Evolutionary conservation across 2,888 invertebrate genomes (phyloP).

Genomic region (Drosophila rellima): DNA sequence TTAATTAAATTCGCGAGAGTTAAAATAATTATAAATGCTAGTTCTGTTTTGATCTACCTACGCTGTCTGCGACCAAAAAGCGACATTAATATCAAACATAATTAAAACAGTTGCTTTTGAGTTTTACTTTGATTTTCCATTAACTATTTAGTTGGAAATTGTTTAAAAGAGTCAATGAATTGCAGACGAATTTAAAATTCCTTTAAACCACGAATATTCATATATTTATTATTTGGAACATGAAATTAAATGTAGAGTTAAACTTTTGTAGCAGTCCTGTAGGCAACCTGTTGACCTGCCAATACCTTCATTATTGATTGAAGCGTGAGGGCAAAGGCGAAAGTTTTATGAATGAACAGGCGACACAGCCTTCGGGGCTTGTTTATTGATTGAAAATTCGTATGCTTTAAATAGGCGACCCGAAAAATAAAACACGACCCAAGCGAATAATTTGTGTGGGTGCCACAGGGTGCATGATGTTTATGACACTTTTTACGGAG

Average conservation of each 20-base stretch:
- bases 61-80: slow-evolving; percentile 11
- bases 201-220: background rate
- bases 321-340: slow-evolving; percentile 22
- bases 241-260: background rate
- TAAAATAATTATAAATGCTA: slow-evolving; percentile 47
- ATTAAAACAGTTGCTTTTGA: slow-evolving; percentile 16
- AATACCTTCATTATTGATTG: slow-evolving; percentile 39
- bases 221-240: background rate
- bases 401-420: slow-evolving; percentile 47
- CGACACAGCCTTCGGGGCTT: slow-evolving; percentile 13
- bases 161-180: background rate
- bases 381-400: slow-evolving; percentile 55
- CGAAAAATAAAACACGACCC: slow-evolving; percentile 2
- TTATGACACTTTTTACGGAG: slow-evolving; percentile 32
- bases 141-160: slow-evolving; percentile 1
- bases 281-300: slow-evolving; percentile 47
- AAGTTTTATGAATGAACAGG: slow-evolving; percentile 58
- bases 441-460: slow-evolving; percentile 13
- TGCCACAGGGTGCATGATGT: slow-evolving; percentile 18
- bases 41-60: slow-evolving; percentile 26
- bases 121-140: slow-evolving; percentile 19
- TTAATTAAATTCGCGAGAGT: slow-evolving; percentile 71
- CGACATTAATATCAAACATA: slow-evolving; percentile 24
- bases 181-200: too few relatives aligned
- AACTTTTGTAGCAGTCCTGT: background rate